Evolutionary conservation across 2,888 invertebrate species (phyloP), one percentile per base, ranked within the genome.

Genomic region (Bembecia ichneumoniformis): DNA sequence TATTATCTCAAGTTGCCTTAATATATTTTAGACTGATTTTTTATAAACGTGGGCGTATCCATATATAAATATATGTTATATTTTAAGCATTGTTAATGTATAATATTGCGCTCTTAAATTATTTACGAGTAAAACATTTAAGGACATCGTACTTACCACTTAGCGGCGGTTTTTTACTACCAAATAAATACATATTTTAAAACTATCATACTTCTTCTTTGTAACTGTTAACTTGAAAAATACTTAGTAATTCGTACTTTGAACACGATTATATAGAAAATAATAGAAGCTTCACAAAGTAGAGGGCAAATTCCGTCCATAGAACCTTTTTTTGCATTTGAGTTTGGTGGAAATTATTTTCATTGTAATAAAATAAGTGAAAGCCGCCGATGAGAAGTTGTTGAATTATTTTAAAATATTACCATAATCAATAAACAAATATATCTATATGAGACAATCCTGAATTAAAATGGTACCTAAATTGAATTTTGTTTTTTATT

Each of bases 21-120:
- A 88, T 82, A 89, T 87, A 87, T 76, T 89, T 90, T 90, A 90
- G 90, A 90, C 90, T 90, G 90, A 90, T 89, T 90, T 89, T 89
- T 82, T 88, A 81, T 77, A 77, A 78, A 70, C 69, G 71, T 73
- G 77, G 70, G 70, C 68, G 71, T 71, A 66, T 71, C 65, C 70
- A 71, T 44, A 44, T 43, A 5, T 13, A 13, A 5, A 40, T 13
- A 40, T 40, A 40, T 13, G 9, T 28, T 28, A 28, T 28, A 28
- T 28, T n/a, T 28, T 28, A 28, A 14, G 13, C n/a, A 40, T 40
- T 40, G 40, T 40, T 40, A 40, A 40, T 40, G 40, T 40, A 40
- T 40, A 40, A 14, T 40, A 40, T 40, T 40, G 40, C 20, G 45
- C 47, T 46, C 49, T 49, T 46, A 50, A 40, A 40, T 40, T 40